Evolutionary conservation across 2,888 invertebrate species (phyloP).

Genomic region (Tinea trinotella): DNA sequence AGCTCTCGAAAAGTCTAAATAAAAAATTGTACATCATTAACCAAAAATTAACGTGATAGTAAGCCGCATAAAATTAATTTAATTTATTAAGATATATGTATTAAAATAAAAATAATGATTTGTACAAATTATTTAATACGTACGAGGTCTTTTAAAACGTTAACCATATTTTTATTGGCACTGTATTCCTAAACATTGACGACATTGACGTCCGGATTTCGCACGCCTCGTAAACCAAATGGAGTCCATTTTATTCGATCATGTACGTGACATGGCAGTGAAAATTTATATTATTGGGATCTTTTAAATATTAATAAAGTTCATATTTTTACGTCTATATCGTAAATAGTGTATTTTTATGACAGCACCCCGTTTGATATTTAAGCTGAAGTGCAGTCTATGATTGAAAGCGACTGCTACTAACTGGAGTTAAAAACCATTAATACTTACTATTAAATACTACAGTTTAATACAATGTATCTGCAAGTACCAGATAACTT

Average conservation of each 20-base stretch:
- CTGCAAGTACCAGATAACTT: no score
- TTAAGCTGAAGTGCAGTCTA: no score
- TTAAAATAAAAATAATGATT: neutral
- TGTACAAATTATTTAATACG: neutral
- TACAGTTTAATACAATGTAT: no score
- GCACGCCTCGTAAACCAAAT: neutral
- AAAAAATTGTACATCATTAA: no score
- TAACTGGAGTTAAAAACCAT: no score
- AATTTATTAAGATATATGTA: no score
- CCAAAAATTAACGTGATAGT: no score
- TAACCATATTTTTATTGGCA: slow-evolving; percentile 1
- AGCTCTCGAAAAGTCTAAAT: no score
- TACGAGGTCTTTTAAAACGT: neutral
- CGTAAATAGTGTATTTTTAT: neutral
- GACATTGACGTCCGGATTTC: slow-evolving; percentile 9
- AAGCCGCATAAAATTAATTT: no score
- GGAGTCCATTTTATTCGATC: neutral
- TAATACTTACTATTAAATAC: no score
- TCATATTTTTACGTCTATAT: neutral
- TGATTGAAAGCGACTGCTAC: no score
- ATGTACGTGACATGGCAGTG: slow-evolving; percentile 1
- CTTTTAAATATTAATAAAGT: neutral
- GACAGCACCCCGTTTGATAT: no score
- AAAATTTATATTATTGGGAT: neutral
- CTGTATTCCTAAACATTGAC: slow-evolving; percentile 6